These are phyloP conservation scores for Holothuria glaberrima DNA, from an alignment of 35 echinoderm and acorn worm species.

Conservation along the genomic window DNA sequence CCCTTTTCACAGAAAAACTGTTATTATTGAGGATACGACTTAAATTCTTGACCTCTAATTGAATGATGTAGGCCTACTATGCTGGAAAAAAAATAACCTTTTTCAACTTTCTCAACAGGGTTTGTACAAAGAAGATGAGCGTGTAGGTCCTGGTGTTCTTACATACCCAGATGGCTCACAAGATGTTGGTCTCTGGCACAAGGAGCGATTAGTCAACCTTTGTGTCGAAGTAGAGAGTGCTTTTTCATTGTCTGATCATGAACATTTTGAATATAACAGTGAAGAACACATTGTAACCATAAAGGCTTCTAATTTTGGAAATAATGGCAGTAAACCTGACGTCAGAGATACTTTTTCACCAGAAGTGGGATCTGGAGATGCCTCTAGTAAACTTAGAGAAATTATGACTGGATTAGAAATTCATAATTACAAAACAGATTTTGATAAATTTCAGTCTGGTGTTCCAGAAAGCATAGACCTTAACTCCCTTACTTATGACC, in stretches of 20 bases:
- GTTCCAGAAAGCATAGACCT: slow-evolving; percentile 78
- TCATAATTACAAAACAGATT: slow-evolving; percentile 64
- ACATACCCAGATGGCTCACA: slow-evolving; percentile 73
- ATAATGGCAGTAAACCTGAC: neutral
- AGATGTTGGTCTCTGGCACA: slow-evolving; percentile 90
- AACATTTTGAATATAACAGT: slow-evolving; percentile 80
- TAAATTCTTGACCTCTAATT: no score
- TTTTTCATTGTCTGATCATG: slow-evolving; percentile 79
- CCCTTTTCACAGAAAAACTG: no score
- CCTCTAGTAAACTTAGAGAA: slow-evolving; percentile 48
- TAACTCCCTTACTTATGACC: slow-evolving; percentile 81
- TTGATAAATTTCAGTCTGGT: slow-evolving; percentile 77
- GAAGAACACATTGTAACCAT: slow-evolving; percentile 53
- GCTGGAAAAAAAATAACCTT: neutral
- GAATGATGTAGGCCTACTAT: no score
- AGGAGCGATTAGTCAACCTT: slow-evolving; percentile 85
- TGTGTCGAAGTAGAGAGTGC: slow-evolving; percentile 64
- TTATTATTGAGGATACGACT: no score
- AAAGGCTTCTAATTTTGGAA: neutral
- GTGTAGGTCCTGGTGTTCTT: slow-evolving; percentile 81
- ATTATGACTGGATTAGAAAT: slow-evolving; percentile 61
- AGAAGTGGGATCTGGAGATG: slow-evolving; percentile 72
- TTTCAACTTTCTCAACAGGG: slow-evolving; percentile 57
- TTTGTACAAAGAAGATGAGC: slow-evolving; percentile 92
- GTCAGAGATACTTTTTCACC: slow-evolving; percentile 17